These are phyloP conservation scores for Paracanthobrama guichenoti DNA, from an alignment of 2,113 vertebrate genomes.

Conservation along the genomic window DNA sequence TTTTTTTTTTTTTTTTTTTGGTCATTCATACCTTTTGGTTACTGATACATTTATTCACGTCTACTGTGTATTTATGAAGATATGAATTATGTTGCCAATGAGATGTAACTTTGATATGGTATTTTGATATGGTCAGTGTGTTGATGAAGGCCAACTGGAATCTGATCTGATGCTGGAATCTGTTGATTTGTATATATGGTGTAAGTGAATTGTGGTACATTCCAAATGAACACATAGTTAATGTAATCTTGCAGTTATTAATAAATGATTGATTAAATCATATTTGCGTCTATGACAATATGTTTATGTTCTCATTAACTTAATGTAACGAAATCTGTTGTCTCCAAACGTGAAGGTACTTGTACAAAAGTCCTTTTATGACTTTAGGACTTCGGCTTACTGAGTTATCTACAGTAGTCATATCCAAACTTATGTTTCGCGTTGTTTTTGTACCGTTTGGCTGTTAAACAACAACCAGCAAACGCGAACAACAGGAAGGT, in stretches of 20 bases:
- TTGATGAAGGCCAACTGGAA: slow-evolving; percentile 11
- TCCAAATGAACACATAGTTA: slow-evolving; percentile 20
- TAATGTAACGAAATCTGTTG: background rate
- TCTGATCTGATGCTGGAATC: slow-evolving; percentile 53
- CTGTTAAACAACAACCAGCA: background rate
- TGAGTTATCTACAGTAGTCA: background rate
- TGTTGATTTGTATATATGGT: slow-evolving; percentile 47
- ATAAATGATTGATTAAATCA: slow-evolving; percentile 28
- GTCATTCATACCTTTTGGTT: background rate
- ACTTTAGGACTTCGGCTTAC: background rate
- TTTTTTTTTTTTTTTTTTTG: background rate
- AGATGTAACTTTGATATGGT: background rate
- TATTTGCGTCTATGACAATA: background rate
- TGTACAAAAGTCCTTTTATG: background rate
- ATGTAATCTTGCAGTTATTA: slow-evolving; percentile 42
- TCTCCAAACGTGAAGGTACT: background rate
- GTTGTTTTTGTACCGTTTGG: background rate
- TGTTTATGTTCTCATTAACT: background rate
- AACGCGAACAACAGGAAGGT: background rate
- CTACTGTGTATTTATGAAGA: slow-evolving; percentile 30
- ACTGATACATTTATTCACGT: background rate
- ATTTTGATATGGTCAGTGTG: slow-evolving; percentile 7
- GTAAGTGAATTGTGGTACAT: slow-evolving; percentile 38
- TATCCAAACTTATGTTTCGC: background rate
- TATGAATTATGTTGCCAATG: slow-evolving; percentile 11